Percentiles rank a stretch among this genome's conserved stretches.
Conservation (phyloP, 2,797 vertebrate genomes). For the Phyllotis vaccarum region DNA sequence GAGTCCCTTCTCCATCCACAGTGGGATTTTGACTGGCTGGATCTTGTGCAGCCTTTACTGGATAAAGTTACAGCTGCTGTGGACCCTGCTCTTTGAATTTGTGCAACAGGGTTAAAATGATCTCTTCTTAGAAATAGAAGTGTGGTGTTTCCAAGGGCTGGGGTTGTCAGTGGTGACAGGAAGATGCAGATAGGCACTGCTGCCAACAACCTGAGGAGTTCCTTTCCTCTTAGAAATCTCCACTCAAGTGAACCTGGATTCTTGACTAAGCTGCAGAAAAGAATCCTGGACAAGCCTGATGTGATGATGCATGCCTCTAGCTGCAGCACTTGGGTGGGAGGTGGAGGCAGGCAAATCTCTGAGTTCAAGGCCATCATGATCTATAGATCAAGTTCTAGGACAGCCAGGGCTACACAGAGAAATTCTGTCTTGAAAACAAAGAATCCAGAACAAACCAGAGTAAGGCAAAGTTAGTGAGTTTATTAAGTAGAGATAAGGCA, state of each 20-base stretch:
- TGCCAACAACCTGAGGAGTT: not conserved
- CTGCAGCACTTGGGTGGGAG: not conserved
- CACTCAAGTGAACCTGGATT: not conserved
- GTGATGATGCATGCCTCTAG: not conserved
- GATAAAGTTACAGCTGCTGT: not conserved
- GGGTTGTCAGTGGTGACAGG: not conserved
- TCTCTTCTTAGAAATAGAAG: slow-evolving; percentile 22
- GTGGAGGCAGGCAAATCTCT: not conserved
- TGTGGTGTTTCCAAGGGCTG: not conserved
- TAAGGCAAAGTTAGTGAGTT: not conserved
- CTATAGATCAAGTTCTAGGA: not conserved
- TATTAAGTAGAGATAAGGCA: not conserved
- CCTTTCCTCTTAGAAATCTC: not conserved
- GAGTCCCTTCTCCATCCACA: not conserved
- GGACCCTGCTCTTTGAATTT: not conserved
- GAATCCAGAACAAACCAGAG: not conserved
- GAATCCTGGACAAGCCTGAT: not conserved
- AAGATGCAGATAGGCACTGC: not conserved
- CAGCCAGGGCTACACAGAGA: not conserved
- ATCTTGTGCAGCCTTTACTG: not conserved
- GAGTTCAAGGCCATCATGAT: not conserved
- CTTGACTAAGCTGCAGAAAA: not conserved
- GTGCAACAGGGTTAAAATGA: slow-evolving; percentile 18
- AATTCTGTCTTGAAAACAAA: not conserved
- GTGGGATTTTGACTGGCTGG: not conserved